Conservation (phyloP, 2,888 invertebrate species). For the Eupithecia subumbrata region DNA sequence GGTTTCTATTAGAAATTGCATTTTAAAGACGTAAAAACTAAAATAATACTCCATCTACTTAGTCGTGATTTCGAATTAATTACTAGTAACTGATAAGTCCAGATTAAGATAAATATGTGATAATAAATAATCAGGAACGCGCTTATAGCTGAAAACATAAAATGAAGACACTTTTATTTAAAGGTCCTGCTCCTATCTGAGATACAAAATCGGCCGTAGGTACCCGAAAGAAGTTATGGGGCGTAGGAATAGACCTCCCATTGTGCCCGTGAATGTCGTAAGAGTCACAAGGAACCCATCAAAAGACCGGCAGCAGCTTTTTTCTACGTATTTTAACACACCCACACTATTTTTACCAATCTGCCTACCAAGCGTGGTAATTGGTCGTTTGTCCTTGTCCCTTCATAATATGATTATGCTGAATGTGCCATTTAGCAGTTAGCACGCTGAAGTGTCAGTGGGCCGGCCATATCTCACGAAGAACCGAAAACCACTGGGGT, state of each 20-base stretch:
- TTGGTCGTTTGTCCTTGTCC: too few relatives aligned
- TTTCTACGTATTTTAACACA: too few relatives aligned
- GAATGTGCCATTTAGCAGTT: too few relatives aligned
- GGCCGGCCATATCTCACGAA: too few relatives aligned
- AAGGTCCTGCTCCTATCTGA: not conserved
- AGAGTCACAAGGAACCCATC: not conserved
- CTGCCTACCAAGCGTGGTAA: too few relatives aligned
- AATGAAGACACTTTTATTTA: not conserved
- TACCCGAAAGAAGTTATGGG: too few relatives aligned
- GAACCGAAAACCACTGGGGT: too few relatives aligned
- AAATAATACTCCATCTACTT: not conserved
- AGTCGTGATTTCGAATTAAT: constrained; percentile 12
- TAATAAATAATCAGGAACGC: not conserved
- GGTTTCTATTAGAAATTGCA: not conserved
- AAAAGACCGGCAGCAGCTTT: not conserved
- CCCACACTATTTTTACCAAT: too few relatives aligned
- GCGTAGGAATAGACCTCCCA: not conserved
- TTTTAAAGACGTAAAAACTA: not conserved
- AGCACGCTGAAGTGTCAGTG: too few relatives aligned
- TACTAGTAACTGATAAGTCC: not conserved
- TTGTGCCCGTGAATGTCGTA: too few relatives aligned
- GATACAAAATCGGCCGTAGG: too few relatives aligned
- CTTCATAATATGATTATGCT: too few relatives aligned
- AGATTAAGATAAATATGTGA: not conserved
- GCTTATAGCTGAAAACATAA: not conserved